A percentile compares a stretch with the other conserved stretches of the same genome.
Conservation (phyloP, 2,888 invertebrate species). For the Habroteleia sp. region DNA sequence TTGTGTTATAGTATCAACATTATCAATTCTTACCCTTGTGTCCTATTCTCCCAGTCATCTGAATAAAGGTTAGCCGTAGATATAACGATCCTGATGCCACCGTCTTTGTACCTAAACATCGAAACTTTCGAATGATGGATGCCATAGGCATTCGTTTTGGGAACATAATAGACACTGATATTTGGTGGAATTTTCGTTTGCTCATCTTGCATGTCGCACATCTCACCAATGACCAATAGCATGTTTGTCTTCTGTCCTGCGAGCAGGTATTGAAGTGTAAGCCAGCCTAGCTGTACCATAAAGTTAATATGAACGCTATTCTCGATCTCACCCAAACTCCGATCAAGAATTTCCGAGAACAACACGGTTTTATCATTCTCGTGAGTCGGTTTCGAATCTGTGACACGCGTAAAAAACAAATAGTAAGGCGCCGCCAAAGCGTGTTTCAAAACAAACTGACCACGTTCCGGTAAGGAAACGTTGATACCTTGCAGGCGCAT, state of each 20-base stretch:
- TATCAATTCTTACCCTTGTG: slow-evolving; percentile 89
- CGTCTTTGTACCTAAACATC: slow-evolving; percentile 90
- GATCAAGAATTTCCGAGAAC: slow-evolving; percentile 90
- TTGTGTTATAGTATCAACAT: no score
- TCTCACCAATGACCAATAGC: slow-evolving; percentile 70
- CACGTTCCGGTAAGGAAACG: slow-evolving; percentile 83
- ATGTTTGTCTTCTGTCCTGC: slow-evolving; percentile 86
- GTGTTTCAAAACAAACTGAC: slow-evolving; percentile 86
- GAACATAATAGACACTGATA: slow-evolving; percentile 69
- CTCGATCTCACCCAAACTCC: slow-evolving; percentile 88
- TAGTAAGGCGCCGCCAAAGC: slow-evolving; percentile 87
- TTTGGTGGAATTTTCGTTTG: slow-evolving; percentile 66
- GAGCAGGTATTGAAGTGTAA: slow-evolving; percentile 91
- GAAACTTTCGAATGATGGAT: slow-evolving; percentile 87
- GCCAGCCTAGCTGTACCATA: slow-evolving; percentile 95
- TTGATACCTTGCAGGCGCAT: slow-evolving; percentile 79
- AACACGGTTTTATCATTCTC: slow-evolving; percentile 86
- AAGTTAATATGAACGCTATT: slow-evolving; percentile 94
- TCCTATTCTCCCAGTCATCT: slow-evolving; percentile 96
- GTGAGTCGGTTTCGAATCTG: slow-evolving; percentile 85
- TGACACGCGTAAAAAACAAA: slow-evolving; percentile 88
- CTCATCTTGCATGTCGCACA: slow-evolving; percentile 64
- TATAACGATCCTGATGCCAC: slow-evolving; percentile 91
- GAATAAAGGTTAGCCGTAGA: slow-evolving; percentile 95
- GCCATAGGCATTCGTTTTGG: slow-evolving; percentile 71